Evolutionary conservation across 2,888 invertebrate genomes (phyloP).

Genomic region (Odontocerum albicorne): DNA sequence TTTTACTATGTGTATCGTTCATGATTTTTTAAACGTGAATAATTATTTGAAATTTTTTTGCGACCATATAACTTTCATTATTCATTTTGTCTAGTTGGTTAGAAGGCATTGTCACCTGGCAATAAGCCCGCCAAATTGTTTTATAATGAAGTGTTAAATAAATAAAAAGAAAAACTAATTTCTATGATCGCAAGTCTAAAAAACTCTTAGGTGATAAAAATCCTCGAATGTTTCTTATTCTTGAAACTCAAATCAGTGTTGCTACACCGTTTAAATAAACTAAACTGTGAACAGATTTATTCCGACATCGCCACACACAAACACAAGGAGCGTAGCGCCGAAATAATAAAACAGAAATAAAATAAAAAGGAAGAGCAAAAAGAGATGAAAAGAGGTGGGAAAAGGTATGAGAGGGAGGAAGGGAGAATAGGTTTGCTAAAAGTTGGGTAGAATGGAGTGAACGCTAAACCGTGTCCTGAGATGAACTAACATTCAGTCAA

Average conservation of each 20-base stretch:
- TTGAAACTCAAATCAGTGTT: neutral
- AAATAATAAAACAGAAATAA: constrained; percentile 36
- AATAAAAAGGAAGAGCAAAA: constrained; percentile 32
- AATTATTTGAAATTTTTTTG: too few species aligned
- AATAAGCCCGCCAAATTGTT: too few species aligned
- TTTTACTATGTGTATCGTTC: too few species aligned
- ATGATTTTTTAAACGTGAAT: too few species aligned
- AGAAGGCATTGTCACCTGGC: too few species aligned
- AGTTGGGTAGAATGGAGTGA: constrained; percentile 1
- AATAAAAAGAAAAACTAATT: too few species aligned
- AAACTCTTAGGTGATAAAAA: too few species aligned
- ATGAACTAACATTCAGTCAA: constrained; percentile 1
- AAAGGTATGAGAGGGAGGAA: constrained; percentile 13
- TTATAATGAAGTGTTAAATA: too few species aligned
- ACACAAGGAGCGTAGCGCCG: constrained; percentile 24
- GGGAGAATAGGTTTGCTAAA: neutral
- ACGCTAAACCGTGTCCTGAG: neutral
- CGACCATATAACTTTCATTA: too few species aligned
- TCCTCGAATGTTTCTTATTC: too few species aligned
- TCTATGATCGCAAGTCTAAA: too few species aligned
- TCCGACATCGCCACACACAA: constrained; percentile 26
- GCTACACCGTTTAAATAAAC: neutral
- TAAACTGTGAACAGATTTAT: constrained; percentile 26
- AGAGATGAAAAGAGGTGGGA: constrained; percentile 19
- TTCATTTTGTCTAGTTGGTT: too few species aligned